Conservation (phyloP, 1,140 invertebrate genomes). For the Centruroides sculpturatus region DNA sequence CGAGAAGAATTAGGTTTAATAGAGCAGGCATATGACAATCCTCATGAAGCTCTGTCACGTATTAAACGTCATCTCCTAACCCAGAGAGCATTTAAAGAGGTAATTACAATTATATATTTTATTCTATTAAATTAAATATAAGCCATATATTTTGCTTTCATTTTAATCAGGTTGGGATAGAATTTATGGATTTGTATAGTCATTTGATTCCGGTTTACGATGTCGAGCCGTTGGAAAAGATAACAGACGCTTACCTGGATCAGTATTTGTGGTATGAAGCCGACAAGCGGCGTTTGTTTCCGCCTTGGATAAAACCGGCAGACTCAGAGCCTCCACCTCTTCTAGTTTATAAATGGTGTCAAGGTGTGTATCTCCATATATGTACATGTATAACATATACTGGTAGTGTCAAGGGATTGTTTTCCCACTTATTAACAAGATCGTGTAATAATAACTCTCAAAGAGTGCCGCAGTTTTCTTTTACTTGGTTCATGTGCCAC, state of each 20-base stretch:
- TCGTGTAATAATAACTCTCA: too few species aligned
- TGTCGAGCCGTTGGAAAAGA: slow-evolving; percentile 97
- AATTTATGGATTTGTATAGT: slow-evolving; percentile 99
- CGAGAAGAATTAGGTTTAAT: slow-evolving; percentile 95
- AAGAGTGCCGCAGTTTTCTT: too few species aligned
- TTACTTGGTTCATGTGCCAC: too few species aligned
- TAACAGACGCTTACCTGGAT: slow-evolving; percentile 99
- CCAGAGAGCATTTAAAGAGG: slow-evolving; percentile 96
- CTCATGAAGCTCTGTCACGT: slow-evolving; percentile 94
- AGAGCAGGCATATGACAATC: slow-evolving; percentile 99
- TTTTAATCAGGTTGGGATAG: slow-evolving; percentile 51
- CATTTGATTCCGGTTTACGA: slow-evolving; percentile 98
- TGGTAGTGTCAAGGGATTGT: too few species aligned
- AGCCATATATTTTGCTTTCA: too few species aligned
- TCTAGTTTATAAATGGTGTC: slow-evolving; percentile 98
- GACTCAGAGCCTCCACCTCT: slow-evolving; percentile 97
- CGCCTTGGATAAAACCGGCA: slow-evolving; percentile 97
- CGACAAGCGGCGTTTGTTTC: slow-evolving; percentile 90
- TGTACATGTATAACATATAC: not conserved
- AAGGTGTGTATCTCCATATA: slow-evolving; percentile 44
- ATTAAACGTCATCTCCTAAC: slow-evolving; percentile 98
- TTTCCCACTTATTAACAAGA: too few species aligned
- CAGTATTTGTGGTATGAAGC: slow-evolving; percentile 99
- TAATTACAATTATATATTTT: not conserved
- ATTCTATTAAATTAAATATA: too few species aligned